These are phyloP conservation scores for Drosophila subquinaria DNA, from an alignment of 2,888 invertebrate genomes.

Conservation along the genomic window DNA sequence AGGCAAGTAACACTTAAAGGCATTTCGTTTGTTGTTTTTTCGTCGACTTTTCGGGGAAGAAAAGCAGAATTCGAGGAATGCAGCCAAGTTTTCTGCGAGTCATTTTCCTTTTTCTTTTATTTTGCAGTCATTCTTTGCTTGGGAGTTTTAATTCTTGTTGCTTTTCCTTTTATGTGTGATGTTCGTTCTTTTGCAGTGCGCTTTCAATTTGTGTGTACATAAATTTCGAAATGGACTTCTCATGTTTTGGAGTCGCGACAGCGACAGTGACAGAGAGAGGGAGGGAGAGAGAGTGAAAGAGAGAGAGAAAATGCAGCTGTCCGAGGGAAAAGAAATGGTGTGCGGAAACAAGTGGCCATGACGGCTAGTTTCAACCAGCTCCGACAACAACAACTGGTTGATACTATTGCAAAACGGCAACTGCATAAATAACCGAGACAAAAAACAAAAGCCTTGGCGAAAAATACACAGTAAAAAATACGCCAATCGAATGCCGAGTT, in stretches of 20 bases:
- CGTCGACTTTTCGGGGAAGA: neutral
- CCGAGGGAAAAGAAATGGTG: slow-evolving; percentile 49
- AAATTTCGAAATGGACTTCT: slow-evolving; percentile 81
- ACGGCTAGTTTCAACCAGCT: slow-evolving; percentile 32
- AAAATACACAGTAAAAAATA: slow-evolving; percentile 8
- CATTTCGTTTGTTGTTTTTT: slow-evolving; percentile 37
- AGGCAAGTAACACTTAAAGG: slow-evolving; percentile 58
- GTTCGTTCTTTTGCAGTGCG: slow-evolving; percentile 46
- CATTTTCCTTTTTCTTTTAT: slow-evolving; percentile 15
- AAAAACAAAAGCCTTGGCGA: slow-evolving; percentile 49
- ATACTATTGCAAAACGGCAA: slow-evolving; percentile 58
- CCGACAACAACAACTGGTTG: slow-evolving; percentile 26
- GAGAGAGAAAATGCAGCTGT: slow-evolving; percentile 42
- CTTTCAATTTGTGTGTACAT: slow-evolving; percentile 79
- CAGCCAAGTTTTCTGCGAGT: slow-evolving; percentile 47
- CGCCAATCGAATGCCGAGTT: slow-evolving; percentile 64
- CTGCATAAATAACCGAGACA: slow-evolving; percentile 68
- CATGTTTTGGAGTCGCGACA: slow-evolving; percentile 66
- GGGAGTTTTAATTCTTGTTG: slow-evolving; percentile 15
- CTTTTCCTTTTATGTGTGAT: slow-evolving; percentile 24
- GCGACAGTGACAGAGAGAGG: slow-evolving; percentile 2
- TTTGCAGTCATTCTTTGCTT: slow-evolving; percentile 17
- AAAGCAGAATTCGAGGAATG: slow-evolving; percentile 61
- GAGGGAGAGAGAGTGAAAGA: too few relatives aligned
- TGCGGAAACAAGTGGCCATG: slow-evolving; percentile 62